Conservation (phyloP, 1,140 invertebrate species). For the Spodoptera litura region DNA sequence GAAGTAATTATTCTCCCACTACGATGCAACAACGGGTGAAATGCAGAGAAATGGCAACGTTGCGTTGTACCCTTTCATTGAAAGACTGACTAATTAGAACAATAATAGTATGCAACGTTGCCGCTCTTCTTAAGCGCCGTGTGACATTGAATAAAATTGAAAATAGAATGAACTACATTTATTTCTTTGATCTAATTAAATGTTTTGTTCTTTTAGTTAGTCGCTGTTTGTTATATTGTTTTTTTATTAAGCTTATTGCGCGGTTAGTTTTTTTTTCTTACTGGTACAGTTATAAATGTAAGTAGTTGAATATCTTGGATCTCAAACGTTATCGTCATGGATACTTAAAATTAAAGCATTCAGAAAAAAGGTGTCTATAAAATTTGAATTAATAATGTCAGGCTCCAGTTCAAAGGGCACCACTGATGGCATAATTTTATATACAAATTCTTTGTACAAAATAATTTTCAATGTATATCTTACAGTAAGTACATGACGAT, state of each 20-base stretch:
- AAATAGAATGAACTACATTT: neutral
- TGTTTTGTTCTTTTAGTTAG: neutral
- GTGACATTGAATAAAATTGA: conserved; percentile 3
- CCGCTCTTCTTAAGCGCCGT: conserved; percentile 21
- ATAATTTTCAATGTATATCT: neutral
- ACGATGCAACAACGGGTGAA: neutral
- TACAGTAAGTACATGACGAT: conserved; percentile 5
- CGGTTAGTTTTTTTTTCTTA: no score
- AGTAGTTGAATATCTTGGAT: no score
- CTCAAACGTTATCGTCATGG: no score
- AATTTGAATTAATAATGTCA: no score
- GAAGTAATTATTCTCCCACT: conserved; percentile 30
- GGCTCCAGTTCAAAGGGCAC: neutral
- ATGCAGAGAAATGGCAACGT: conserved; percentile 28
- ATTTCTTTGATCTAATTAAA: neutral
- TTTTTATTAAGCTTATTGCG: neutral
- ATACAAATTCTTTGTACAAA: neutral
- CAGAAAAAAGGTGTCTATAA: no score
- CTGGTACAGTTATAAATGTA: no score
- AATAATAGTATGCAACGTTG: conserved; percentile 33
- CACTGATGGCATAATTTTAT: neutral
- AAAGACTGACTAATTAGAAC: conserved; percentile 26
- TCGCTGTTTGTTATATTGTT: neutral
- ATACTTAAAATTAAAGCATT: no score
- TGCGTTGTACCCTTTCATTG: conserved; percentile 30